Evolutionary conservation across 2,888 invertebrate genomes (phyloP), one percentile per base, ranked within the genome.

Genomic region (Caradrina kadenii): DNA sequence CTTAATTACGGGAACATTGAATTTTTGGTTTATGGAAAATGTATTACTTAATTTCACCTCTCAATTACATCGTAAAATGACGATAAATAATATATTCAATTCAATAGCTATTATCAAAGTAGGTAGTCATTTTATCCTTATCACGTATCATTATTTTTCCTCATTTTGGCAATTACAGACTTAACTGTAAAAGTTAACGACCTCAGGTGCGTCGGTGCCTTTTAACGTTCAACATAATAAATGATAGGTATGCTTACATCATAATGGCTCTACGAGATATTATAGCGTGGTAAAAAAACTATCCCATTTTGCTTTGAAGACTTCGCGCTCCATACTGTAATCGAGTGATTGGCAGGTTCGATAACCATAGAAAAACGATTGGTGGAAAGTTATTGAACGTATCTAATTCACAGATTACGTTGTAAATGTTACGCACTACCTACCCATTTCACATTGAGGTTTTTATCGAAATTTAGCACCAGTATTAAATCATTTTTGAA

Each of bases 101-200:
- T n/a, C n/a, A n/a, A n/a, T 1, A 56, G 19, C 39, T 58, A 61
- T 31, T 60, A 58, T n/a, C n/a, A 21, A 45, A 45, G 21, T 49
- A 31, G 8, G 15, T 54, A 8, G 49, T 60, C 1, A 19, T 45
- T 45, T 65, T 60, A 65, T 73, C 42, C 42, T 60, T 71, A 70
- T 50, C 58, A 63, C n/a, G 10, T 55, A 50, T 50, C 19, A 60
- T 62, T 31, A 78, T 76, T 76, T n/a, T 67, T 73, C 53, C 62
- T 71, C 50, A n/a, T 64, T 66, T 61, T 63, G 68, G 67, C 55
- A 74, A 69, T 77, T 76, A 63, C 48, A 42, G 50, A 39, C 62
- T 58, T 64, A 68, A 72, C 48, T 66, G 72, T 52, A 65, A 73
- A 78, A 73, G 77, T 72, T 72, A 79, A 76, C 54, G 69, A 82